phyloP scores from a whole-genome alignment of 53 echinoderm and acorn worm species.

The Patiria pectinifera region DNA sequence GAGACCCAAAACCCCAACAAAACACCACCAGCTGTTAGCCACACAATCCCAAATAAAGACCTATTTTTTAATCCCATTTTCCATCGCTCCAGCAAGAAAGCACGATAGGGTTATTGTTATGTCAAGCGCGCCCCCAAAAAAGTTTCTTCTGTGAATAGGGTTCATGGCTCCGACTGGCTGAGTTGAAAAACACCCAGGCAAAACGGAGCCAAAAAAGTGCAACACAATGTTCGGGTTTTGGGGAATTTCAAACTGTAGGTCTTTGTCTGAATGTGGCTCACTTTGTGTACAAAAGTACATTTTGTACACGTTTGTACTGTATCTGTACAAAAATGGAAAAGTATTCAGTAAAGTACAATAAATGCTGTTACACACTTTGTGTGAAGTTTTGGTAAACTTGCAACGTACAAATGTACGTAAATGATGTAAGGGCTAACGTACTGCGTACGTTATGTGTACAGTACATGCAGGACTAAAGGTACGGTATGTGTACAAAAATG shows the following conservation, averaged over 20 bases:
- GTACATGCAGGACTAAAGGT: too few relatives aligned
- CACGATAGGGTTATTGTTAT: conserved; percentile 35
- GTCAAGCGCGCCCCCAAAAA: neutral
- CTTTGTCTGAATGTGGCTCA: neutral
- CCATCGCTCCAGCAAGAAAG: conserved; percentile 32
- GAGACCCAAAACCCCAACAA: neutral
- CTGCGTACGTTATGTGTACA: too few relatives aligned
- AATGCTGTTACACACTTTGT: too few relatives aligned
- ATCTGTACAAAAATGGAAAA: too few relatives aligned
- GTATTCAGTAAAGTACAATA: too few relatives aligned
- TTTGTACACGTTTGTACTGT: too few relatives aligned
- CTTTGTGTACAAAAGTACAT: too few relatives aligned
- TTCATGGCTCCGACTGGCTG: conserved; percentile 37
- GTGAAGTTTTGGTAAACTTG: too few relatives aligned
- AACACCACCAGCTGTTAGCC: conserved; percentile 53
- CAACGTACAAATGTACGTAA: too few relatives aligned
- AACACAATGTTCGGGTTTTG: neutral
- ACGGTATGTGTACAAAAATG: too few relatives aligned
- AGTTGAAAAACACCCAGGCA: neutral
- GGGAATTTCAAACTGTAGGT: neutral
- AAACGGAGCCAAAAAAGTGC: conserved; percentile 2
- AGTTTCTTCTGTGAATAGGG: neutral
- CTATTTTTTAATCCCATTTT: conserved; percentile 45
- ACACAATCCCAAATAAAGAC: neutral
- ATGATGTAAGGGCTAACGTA: too few relatives aligned